Evolutionary conservation across 2,888 invertebrate species (phyloP).

Genomic region (Drosophila mercatorum): DNA sequence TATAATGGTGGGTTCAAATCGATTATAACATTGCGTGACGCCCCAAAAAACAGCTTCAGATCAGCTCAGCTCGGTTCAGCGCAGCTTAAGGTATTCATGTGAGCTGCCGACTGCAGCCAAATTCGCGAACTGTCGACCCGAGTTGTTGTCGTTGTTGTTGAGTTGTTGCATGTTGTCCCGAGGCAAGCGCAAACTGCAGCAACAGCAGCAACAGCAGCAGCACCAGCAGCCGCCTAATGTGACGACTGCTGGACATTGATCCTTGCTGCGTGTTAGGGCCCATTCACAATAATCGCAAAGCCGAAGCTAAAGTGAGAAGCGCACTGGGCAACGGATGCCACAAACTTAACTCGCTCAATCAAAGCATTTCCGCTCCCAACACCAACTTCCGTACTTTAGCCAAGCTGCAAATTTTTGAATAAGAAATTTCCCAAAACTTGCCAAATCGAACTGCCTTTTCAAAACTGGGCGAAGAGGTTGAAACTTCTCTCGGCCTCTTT

Average conservation of each 20-base stretch:
- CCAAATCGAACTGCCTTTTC: not conserved
- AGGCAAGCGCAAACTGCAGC: constrained; percentile 47
- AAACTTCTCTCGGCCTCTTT: no score
- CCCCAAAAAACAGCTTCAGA: constrained; percentile 2
- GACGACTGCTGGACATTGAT: constrained; percentile 71
- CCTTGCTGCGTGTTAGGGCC: constrained; percentile 45
- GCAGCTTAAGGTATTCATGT: constrained; percentile 22
- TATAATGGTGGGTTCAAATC: constrained; percentile 74
- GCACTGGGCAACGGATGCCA: constrained; percentile 1
- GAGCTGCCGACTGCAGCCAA: constrained; percentile 26
- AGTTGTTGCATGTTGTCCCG: constrained; percentile 54
- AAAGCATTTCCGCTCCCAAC: constrained; percentile 57
- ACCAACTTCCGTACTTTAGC: constrained; percentile 43
- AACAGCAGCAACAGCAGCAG: not conserved
- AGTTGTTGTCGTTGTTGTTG: constrained; percentile 36
- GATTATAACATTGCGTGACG: constrained; percentile 74
- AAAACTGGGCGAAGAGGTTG: no score
- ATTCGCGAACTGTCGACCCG: constrained; percentile 16
- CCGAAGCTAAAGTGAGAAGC: not conserved
- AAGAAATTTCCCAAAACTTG: not conserved
- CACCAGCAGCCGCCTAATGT: constrained; percentile 64
- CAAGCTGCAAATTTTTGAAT: constrained; percentile 3
- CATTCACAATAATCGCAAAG: not conserved
- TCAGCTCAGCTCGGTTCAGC: not conserved
- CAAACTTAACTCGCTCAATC: constrained; percentile 56